Conservation (phyloP, 2,888 invertebrate genomes). For the Andrena marginata region DNA sequence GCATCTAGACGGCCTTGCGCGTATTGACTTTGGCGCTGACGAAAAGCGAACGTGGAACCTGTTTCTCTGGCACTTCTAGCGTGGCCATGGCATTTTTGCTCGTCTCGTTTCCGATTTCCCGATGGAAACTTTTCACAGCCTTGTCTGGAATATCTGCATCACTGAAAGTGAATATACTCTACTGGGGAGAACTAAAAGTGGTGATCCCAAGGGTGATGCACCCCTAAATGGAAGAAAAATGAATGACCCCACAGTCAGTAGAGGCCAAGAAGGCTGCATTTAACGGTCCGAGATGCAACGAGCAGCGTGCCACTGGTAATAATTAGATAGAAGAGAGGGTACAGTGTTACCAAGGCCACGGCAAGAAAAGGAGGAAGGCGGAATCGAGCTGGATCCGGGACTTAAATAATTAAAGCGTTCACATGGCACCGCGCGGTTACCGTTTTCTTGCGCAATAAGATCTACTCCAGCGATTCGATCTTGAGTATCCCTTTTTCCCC, state of each 20-base stretch:
- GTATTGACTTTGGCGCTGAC: constrained; percentile 60
- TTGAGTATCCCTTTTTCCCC: constrained; percentile 51
- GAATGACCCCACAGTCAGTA: constrained; percentile 51
- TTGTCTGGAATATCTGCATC: background rate
- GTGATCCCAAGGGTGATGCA: background rate
- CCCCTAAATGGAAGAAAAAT: constrained; percentile 48
- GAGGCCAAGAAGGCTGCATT: constrained; percentile 39
- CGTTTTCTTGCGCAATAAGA: constrained; percentile 74
- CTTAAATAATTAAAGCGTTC: constrained; percentile 75
- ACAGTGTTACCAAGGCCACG: constrained; percentile 57
- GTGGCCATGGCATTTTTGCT: constrained; percentile 43
- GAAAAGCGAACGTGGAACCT: constrained; percentile 63
- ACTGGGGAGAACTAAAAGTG: too few relatives aligned
- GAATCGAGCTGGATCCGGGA: constrained; percentile 73
- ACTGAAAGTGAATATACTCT: background rate
- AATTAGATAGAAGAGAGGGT: constrained; percentile 59
- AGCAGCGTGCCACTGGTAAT: constrained; percentile 67
- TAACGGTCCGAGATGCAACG: constrained; percentile 46
- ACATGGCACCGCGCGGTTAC: constrained; percentile 67
- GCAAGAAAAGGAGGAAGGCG: constrained; percentile 68
- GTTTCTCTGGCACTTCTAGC: constrained; percentile 51
- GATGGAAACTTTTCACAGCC: constrained; percentile 7
- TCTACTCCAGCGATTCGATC: constrained; percentile 70
- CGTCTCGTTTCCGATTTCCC: constrained; percentile 42
- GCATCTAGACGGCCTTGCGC: constrained; percentile 56